phyloP scores from a whole-genome alignment of 2,113 vertebrate genomes.

The Nerophis lumbriciformis region DNA sequence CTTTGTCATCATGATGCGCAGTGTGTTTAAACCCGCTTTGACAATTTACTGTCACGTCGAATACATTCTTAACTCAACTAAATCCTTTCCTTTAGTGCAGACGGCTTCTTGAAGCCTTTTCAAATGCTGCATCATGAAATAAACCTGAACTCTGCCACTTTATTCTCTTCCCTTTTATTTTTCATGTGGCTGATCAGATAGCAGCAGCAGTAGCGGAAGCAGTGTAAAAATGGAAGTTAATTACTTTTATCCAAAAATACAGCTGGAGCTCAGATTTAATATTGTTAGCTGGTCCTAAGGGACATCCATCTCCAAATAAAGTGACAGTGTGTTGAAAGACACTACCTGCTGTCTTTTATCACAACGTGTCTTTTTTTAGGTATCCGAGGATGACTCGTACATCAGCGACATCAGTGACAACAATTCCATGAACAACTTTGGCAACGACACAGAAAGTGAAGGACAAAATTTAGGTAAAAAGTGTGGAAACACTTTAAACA shows the following conservation, averaged over 20 bases:
- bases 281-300: constrained; percentile 23
- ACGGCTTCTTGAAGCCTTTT: constrained; percentile 7
- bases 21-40: constrained; percentile 4
- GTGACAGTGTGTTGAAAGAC: constrained; percentile 37
- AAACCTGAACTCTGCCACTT: constrained; percentile 10
- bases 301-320: constrained; percentile 31
- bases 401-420: constrained; percentile 97
- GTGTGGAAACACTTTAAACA: background rate
- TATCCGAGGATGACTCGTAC: constrained; percentile 93
- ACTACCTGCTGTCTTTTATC: constrained; percentile 7
- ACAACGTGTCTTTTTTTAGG: constrained; percentile 63
- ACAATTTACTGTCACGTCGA: background rate
- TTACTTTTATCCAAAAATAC: constrained; percentile 68
- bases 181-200: constrained; percentile 21
- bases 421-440: constrained; percentile 89
- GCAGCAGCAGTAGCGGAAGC: constrained; percentile 39
- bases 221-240: constrained; percentile 54
- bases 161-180: background rate
- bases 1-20: background rate
- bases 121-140: background rate
- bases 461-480: constrained; percentile 78
- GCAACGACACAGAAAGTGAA: constrained; percentile 82
- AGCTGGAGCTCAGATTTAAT: constrained; percentile 24
- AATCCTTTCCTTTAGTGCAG: background rate
- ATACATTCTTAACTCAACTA: background rate